phyloP scores from a whole-genome alignment of 2,113 vertebrate species.

The Nesoenas mayeri region DNA sequence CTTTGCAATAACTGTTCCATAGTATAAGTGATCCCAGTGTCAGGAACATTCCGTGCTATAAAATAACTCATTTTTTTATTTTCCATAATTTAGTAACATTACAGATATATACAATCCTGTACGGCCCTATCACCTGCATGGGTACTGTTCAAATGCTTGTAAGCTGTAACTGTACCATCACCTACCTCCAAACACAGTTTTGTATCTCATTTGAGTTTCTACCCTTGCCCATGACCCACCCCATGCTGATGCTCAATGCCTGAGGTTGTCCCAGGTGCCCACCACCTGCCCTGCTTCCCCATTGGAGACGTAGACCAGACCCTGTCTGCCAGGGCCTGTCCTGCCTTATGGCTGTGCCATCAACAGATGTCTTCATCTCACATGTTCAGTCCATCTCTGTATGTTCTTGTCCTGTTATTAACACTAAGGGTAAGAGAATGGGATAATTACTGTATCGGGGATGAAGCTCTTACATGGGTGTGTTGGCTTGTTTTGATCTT shows the following conservation, averaged over 20 bases:
- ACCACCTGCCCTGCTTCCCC: background rate
- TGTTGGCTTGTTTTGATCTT: background rate
- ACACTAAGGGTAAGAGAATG: background rate
- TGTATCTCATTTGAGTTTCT: background rate
- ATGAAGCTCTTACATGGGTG: background rate
- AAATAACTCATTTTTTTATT: background rate
- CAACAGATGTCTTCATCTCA: background rate
- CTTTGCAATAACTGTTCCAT: background rate
- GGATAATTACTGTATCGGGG: background rate
- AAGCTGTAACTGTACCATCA: background rate
- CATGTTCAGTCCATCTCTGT: background rate
- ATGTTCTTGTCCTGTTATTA: background rate
- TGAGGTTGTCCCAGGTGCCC: background rate
- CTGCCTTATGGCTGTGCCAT: background rate
- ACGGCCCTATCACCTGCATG: fast-evolving
- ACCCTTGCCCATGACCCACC: background rate
- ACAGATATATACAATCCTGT: background rate
- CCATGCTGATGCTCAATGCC: background rate
- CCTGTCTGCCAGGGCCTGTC: background rate
- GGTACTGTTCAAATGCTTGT: background rate
- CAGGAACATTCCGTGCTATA: background rate
- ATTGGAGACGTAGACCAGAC: background rate
- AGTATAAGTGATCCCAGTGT: background rate
- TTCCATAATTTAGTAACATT: background rate
- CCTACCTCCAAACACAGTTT: background rate